A percentile compares a stretch with the other conserved stretches of the same genome.
phyloP scores from a whole-genome alignment of 2,797 vertebrate species.

The Rhynchotus rufescens region DNA sequence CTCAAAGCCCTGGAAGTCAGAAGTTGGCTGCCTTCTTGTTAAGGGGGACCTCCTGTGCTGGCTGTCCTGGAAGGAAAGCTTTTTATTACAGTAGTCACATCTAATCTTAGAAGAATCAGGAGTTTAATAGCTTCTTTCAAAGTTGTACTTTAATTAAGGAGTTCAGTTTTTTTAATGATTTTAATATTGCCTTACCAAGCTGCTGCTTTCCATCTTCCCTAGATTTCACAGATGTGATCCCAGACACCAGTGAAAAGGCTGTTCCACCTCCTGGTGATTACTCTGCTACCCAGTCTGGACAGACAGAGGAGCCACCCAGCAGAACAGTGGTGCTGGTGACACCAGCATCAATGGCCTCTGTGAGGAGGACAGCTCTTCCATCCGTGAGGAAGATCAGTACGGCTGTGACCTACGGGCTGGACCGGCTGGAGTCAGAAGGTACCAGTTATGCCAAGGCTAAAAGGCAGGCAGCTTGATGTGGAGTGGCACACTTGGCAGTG shows the following conservation, averaged over 20 bases:
- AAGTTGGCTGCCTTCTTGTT: background rate
- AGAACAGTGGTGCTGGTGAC: background rate
- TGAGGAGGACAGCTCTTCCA: constrained; percentile 58
- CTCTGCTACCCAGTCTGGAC: constrained; percentile 31
- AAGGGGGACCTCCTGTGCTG: background rate
- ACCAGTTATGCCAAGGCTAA: background rate
- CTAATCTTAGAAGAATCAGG: background rate
- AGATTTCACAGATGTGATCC: constrained; percentile 2
- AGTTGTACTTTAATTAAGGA: background rate
- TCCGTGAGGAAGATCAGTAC: constrained; percentile 60
- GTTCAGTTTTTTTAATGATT: background rate
- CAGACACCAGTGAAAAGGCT: constrained; percentile 31
- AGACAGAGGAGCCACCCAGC: constrained; percentile 44
- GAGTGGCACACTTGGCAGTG: rapidly evolving
- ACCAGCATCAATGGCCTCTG: constrained; percentile 31
- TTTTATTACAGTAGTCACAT: background rate
- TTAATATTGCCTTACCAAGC: background rate
- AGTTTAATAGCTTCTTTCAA: background rate
- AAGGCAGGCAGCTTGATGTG: background rate
- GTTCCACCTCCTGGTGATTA: background rate
- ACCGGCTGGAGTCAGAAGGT: constrained; percentile 83
- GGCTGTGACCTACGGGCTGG: constrained; percentile 75
- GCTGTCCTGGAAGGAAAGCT: background rate
- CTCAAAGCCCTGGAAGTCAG: background rate
- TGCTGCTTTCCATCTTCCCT: background rate